Evolutionary conservation across 2,113 vertebrate species (phyloP).

Genomic region (Indicator indicator): DNA sequence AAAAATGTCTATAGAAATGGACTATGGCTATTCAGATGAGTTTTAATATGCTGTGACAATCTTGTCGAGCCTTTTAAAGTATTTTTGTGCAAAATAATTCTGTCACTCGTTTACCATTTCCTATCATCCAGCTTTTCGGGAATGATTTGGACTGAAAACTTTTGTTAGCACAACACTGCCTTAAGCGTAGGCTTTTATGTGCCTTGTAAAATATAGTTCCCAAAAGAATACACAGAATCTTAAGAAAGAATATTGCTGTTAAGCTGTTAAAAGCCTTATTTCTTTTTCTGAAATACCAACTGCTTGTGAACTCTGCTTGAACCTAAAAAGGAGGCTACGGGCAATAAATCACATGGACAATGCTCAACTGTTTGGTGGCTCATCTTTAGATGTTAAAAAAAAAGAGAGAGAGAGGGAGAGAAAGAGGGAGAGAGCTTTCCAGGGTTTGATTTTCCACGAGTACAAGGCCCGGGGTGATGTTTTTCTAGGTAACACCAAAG

Average conservation of each 20-base stretch:
- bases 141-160: not conserved
- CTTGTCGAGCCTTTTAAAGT: constrained; percentile 4
- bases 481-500: constrained; percentile 62
- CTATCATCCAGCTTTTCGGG: constrained; percentile 7
- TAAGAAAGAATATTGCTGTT: constrained; percentile 71
- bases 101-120: not conserved
- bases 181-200: constrained; percentile 35
- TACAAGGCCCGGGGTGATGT: constrained; percentile 40
- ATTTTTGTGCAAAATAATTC: not conserved
- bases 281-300: constrained; percentile 83
- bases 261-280: constrained; percentile 77
- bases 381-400: constrained; percentile 80
- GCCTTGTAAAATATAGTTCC: constrained; percentile 48
- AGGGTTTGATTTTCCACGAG: constrained; percentile 70
- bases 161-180: constrained; percentile 41
- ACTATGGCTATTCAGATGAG: not conserved
- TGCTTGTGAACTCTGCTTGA: constrained; percentile 89
- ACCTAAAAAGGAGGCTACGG: constrained; percentile 83
- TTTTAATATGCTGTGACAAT: not conserved
- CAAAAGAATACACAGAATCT: constrained; percentile 63
- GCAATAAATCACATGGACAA: constrained; percentile 90
- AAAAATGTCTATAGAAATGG: not conserved
- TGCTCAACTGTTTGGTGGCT: constrained; percentile 86
- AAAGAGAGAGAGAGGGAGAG: constrained; percentile 38
- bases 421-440: constrained; percentile 41